phyloP scores from a whole-genome alignment of 2,888 invertebrate species.

The Drosophila leonis region DNA sequence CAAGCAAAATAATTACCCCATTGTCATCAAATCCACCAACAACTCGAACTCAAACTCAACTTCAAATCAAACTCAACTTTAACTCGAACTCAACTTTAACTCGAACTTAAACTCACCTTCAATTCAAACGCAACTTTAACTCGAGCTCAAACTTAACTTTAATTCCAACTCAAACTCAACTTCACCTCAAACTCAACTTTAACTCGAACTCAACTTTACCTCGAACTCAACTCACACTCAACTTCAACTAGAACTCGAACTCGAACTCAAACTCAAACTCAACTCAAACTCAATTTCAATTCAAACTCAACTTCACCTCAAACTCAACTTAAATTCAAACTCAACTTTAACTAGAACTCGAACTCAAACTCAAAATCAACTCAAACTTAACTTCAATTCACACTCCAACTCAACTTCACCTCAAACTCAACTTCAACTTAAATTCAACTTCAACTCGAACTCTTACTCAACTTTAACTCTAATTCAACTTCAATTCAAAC shows the following conservation, averaged over 20 bases:
- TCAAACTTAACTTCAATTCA: background rate
- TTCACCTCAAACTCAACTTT: background rate
- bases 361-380: background rate
- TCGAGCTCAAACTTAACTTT: background rate
- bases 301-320: background rate
- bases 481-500: background rate
- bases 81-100: background rate
- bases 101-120: background rate
- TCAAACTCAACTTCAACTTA: background rate
- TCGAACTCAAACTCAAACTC: background rate
- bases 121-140: no score
- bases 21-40: constrained; percentile 24
- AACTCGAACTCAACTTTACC: background rate
- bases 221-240: background rate
- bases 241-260: background rate
- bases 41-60: background rate
- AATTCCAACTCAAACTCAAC: background rate
- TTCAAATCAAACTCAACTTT: background rate
- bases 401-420: background rate
- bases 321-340: background rate
- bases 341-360: background rate
- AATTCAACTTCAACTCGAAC: background rate
- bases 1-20: background rate
- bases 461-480: no score
- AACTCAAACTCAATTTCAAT: background rate